Percentiles rank a stretch among this genome's conserved stretches.
These are phyloP conservation scores for Onychorhynchus coronatus DNA, from an alignment of 2,113 vertebrate species.

Conservation along the genomic window DNA sequence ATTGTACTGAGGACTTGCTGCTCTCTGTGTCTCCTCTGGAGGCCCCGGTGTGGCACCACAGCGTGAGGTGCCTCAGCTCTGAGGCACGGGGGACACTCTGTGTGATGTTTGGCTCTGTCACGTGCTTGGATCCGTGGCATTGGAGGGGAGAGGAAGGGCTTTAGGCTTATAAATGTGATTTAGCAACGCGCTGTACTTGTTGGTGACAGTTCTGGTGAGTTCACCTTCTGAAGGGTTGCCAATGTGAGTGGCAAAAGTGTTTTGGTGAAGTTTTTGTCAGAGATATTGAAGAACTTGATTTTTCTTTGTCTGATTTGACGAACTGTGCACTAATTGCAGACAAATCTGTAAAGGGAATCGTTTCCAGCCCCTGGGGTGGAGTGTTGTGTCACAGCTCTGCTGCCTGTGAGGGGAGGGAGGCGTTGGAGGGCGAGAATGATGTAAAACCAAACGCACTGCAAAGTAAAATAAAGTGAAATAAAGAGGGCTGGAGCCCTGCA, in stretches of 20 bases:
- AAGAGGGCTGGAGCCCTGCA: neutral
- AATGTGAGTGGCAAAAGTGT: neutral
- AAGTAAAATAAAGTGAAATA: neutral
- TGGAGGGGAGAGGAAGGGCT: neutral
- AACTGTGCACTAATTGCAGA: neutral
- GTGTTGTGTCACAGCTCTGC: neutral
- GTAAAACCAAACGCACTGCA: neutral
- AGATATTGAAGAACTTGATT: neutral
- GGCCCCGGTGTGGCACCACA: fast-evolving
- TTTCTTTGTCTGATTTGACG: neutral
- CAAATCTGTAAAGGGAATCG: neutral
- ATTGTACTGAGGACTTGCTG: neutral
- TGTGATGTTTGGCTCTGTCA: neutral
- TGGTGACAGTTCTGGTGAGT: neutral
- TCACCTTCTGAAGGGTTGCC: neutral
- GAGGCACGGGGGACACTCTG: neutral
- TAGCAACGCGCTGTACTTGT: neutral
- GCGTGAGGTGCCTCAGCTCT: neutral
- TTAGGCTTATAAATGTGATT: neutral
- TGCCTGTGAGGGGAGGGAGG: neutral
- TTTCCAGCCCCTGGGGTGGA: fast-evolving
- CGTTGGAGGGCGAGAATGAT: fast-evolving
- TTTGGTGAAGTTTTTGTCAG: neutral
- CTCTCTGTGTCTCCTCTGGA: neutral
- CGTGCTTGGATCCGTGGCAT: neutral